A percentile compares a stretch with the other conserved stretches of the same genome.
phyloP scores from a whole-genome alignment of 1,140 invertebrate genomes.

The Eriosoma lanigerum region DNA sequence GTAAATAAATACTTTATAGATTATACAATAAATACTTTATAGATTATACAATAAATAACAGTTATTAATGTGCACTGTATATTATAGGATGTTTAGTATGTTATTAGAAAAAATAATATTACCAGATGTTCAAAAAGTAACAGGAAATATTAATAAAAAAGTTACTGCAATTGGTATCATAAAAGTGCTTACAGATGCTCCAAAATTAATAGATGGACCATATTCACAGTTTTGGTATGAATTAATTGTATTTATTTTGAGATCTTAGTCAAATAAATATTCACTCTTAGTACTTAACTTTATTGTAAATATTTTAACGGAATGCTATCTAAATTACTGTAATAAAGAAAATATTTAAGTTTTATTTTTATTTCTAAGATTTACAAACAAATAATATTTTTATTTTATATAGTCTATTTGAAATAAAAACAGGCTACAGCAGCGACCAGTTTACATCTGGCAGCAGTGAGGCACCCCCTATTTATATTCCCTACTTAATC shows the following conservation, averaged over 20 bases:
- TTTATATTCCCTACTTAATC: no score
- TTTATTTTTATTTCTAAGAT: no score
- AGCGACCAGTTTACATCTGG: no score
- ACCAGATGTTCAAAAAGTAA: slow-evolving; percentile 82
- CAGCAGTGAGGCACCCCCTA: no score
- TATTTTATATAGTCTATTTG: no score
- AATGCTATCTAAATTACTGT: no score
- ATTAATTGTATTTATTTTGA: not conserved
- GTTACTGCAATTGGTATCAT: slow-evolving; percentile 85
- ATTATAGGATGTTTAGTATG: slow-evolving; percentile 82
- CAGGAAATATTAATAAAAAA: slow-evolving; percentile 79
- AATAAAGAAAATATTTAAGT: no score
- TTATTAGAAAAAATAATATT: slow-evolving; percentile 86
- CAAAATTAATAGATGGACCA: slow-evolving; percentile 65
- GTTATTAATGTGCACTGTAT: slow-evolving; percentile 22
- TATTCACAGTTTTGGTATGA: slow-evolving; percentile 70
- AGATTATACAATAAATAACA: not conserved
- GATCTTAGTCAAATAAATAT: no score
- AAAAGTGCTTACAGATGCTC: slow-evolving; percentile 79
- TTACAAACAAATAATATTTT: no score
- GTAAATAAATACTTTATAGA: not conserved
- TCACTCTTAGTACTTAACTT: no score
- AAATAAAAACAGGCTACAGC: no score
- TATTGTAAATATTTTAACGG: not conserved
- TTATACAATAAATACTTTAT: slow-evolving; percentile 26